These are phyloP conservation scores for Papilio gigon DNA, from an alignment of 2,888 invertebrate species.

Conservation along the genomic window DNA sequence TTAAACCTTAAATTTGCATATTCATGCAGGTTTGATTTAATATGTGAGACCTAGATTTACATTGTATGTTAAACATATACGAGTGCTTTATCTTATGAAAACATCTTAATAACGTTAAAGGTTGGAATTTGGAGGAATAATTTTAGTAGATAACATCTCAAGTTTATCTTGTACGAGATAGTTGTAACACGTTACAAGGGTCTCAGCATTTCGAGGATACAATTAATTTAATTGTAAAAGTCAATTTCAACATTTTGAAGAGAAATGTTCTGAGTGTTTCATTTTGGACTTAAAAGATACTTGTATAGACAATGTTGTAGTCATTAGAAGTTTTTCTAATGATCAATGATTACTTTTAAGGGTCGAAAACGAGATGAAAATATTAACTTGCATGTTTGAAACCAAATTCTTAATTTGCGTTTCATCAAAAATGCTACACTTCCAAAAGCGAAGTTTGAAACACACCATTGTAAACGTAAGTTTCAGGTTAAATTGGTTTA, in stretches of 20 bases:
- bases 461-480: background rate
- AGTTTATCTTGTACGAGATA: constrained; percentile 42
- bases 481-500: background rate
- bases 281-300: background rate
- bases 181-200: constrained; percentile 44
- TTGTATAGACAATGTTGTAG: background rate
- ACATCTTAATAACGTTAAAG: constrained; percentile 32
- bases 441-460: background rate
- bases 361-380: background rate
- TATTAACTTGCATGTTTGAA: no score
- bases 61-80: constrained; percentile 18
- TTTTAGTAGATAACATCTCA: constrained; percentile 37
- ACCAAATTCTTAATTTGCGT: no score
- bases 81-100: constrained; percentile 20
- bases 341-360: background rate
- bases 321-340: background rate
- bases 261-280: constrained; percentile 22
- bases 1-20: constrained; percentile 39
- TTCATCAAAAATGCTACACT: background rate
- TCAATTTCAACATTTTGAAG: constrained; percentile 7
- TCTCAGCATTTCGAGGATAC: constrained; percentile 39
- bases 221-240: constrained; percentile 42
- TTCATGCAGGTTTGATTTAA: constrained; percentile 34
- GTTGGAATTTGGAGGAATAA: constrained; percentile 28
- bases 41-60: constrained; percentile 34